Evolutionary conservation across 64 coral and sea anemone species (phyloP), one percentile per base, ranked within the genome.

Genomic region (Montipora capricornis): DNA sequence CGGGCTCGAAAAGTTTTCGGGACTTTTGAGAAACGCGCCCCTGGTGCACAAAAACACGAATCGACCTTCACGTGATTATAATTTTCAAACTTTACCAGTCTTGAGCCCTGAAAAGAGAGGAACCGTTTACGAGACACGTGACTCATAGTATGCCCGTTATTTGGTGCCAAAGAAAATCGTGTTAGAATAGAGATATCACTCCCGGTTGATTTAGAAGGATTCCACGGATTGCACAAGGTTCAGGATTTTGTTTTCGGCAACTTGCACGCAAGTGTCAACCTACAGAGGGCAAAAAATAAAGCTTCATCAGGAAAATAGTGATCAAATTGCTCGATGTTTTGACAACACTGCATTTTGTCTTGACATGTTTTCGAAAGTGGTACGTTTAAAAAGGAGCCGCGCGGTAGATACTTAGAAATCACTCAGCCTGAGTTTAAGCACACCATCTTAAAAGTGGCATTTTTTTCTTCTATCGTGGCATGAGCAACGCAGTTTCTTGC

Each of bases 291-390:
- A 71, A n/a, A 71, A 64, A 8, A 64, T 64, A 3, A 50, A 14
- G 47, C 4, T 37, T 16, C 49, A 50, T 50, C 45, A 5, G 44
- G 16, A 78, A 37, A 50, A 78, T 49, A 5, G 5, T 4, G 76
- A 78, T 78, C 76, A 78, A 50, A 19, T 78, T 78, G 76, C 76
- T 78, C 3, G 76, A 48, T 78, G 44, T 78, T 78, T 78, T 78
- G 45, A 78, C 15, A 48, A 48, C 11, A 46, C 13, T 76, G 44
- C 16, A 45, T 49, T 50, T 19, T 78, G 12, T 78, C 17, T 15
- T 78, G 76, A 78, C 76, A 49, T 78, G 3, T 20, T 78, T 78
- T 76, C 10, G 45, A 76, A 76, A 5, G 20, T 22, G 26, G 74
- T 76, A 46, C 11, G 24, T 76, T 76, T 76, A 45, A 76, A 76